Conservation (phyloP, 2,888 invertebrate species). For the Campoplex nolae region DNA sequence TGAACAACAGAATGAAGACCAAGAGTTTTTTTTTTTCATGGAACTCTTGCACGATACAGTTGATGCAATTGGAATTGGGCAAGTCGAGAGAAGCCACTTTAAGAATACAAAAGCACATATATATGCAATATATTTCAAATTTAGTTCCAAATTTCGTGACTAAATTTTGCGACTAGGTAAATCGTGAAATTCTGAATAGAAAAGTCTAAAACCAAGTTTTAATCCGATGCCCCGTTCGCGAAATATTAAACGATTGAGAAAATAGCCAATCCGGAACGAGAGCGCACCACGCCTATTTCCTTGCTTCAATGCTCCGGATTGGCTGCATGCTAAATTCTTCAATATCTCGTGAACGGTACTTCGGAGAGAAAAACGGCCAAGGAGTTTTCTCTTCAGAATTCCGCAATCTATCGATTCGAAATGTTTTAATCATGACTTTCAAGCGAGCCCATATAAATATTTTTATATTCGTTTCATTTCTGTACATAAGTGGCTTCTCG, state of each 20-base stretch:
- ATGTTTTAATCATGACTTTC: background rate
- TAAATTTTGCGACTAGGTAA: background rate
- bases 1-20: constrained; percentile 27
- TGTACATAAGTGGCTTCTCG: constrained; percentile 24
- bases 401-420: background rate
- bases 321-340: background rate
- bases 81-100: constrained; percentile 24
- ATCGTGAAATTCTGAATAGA: background rate
- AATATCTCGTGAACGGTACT: background rate
- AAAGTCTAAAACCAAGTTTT: background rate
- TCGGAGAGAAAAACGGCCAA: background rate
- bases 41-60: constrained; percentile 19
- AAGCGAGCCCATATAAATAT: background rate
- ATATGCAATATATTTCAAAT: background rate
- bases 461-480: background rate
- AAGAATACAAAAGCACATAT: background rate
- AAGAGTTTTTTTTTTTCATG: constrained; percentile 8
- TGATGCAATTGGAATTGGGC: background rate
- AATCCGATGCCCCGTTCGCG: background rate
- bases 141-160: background rate
- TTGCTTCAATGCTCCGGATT: background rate
- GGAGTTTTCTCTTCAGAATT: background rate
- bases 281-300: background rate
- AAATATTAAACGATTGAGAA: background rate
- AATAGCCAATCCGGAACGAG: background rate